Evolutionary conservation across 2,888 invertebrate species (phyloP), one percentile per base, ranked within the genome.

Genomic region (Panzeria rudis): DNA sequence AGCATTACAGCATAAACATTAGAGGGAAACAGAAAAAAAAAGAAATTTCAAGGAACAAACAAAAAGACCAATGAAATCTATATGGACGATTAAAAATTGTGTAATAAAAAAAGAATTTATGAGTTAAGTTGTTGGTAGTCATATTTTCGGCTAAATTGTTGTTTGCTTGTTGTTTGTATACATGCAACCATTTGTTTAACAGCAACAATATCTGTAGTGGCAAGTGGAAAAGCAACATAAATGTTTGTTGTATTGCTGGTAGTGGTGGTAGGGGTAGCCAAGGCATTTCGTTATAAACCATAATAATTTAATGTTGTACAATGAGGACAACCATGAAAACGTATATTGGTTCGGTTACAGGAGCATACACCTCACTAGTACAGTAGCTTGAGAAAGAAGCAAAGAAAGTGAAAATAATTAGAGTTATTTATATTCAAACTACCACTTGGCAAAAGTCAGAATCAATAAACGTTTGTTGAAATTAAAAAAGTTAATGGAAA

Each of bases 71-170:
- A 69, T 4, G 3, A 29, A 62, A 52, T 32, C 50, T 64, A 54
- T 64, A 47, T 20, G 15, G 32, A 35, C n/a, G 41, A 29, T 17
- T 47, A 38, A 50, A 71, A 68, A 50, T 25, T 47, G 1, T 56
- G 38, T 20, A 69, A 54, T 41, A 52, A 69, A 66, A 76, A 41
- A 17, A 15, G n/a, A 32, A 82, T 82, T 85, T 82, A 79, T 75
- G 62, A 69, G 61, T 56, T 17, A 82, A 73, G 64, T 78, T 85
- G 41, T 38, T 29, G 52, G 84, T 59, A 78, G 73, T 79, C 82
- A 79, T 79, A 75, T 79, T 85, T 77, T 78, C 3, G 72, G 52
- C 50, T 78, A 73, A 84, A 77, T 73, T 78, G 77, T 81, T 84
- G 68, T 78, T 85, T 50, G 47, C 41, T 78, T 83, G 56, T 78